A percentile compares a stretch with the other conserved stretches of the same genome.
Evolutionary conservation across 2,797 vertebrate species (phyloP).

Genomic region (Epinephelus awoara): DNA sequence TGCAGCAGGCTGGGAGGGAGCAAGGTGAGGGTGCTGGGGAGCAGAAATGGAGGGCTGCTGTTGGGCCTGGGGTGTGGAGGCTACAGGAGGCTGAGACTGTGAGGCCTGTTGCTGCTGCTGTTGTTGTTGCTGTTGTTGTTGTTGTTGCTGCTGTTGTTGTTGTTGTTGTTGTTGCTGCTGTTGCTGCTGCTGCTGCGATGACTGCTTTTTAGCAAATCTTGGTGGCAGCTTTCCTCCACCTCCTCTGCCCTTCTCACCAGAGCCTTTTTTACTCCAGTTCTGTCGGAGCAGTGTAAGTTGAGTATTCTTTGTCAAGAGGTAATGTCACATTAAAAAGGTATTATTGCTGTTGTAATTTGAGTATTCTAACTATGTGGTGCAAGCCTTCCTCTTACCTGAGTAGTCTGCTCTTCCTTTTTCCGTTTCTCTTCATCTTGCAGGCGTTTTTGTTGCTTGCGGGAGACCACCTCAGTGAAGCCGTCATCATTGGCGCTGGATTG

Average conservation of each 20-base stretch:
- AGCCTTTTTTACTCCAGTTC: slow-evolving; percentile 97
- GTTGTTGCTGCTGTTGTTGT: slow-evolving; percentile 68
- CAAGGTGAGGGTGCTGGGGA: slow-evolving; percentile 83
- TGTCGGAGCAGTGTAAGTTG: slow-evolving; percentile 58
- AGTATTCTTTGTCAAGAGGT: background rate
- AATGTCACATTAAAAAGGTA: background rate
- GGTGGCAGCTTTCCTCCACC: slow-evolving; percentile 96
- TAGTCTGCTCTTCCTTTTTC: slow-evolving; percentile 98
- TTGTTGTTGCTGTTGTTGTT: slow-evolving; percentile 76
- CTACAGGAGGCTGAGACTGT: slow-evolving; percentile 72
- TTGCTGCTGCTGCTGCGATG: slow-evolving; percentile 83
- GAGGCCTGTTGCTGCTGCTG: slow-evolving; percentile 66
- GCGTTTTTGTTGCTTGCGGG: slow-evolving; percentile 98
- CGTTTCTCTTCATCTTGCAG: slow-evolving; percentile 97
- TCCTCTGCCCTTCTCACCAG: slow-evolving; percentile 93
- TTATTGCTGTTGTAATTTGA: background rate
- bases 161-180: slow-evolving; percentile 76
- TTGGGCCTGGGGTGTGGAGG: slow-evolving; percentile 63
- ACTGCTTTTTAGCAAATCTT: slow-evolving; percentile 97
- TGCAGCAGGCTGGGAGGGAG: slow-evolving; percentile 79
- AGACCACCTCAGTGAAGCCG: slow-evolving; percentile 99
- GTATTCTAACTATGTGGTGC: background rate
- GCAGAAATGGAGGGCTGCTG: slow-evolving; percentile 73
- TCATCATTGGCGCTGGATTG: slow-evolving; percentile 96
- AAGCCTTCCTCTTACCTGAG: slow-evolving; percentile 86